Evolutionary conservation across 1,140 invertebrate genomes (phyloP), one percentile per base, ranked within the genome.

Genomic region (Proctacanthus coquilletti): DNA sequence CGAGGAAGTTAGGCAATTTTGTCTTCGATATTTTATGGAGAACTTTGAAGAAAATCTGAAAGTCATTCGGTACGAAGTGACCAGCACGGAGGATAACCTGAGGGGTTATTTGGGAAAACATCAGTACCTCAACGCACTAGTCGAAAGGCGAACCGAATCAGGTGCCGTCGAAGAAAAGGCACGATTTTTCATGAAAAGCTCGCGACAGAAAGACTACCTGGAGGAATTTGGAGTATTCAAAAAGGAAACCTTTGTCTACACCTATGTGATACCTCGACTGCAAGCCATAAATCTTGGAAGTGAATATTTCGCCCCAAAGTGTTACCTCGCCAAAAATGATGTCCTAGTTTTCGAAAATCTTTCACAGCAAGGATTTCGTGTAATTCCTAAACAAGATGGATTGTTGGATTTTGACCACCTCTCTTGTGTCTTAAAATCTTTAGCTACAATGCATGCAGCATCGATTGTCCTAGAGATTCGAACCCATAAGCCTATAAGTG

Each of bases 381-480:
- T 63, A 46, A 53, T 58, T 3, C 41, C 56, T 0, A 51, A 44
- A 17, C 52, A 51, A 0, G 46, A 49, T 38, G 62, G 60, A 17
- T 13, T 68, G 1, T 52, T 72, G 3, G 45, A 60, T n/a, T 58
- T 63, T 36, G 55, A 67, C 8, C 62, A 70, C 37, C 43, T 71
- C 8, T 51, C 55, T n/a, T 60, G 68, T 2, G 59, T 53, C 10
- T 46, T 74, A 1, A 60, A 61, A 40, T 49, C 63, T 0, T 36
- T 75, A 31, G 72, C 72, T 2, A 63, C 51, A 34, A 45, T 73
- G 43, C 72, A 75, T 43, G 67, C 69, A 0, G 60, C 66, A 8
- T 69, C 65, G 2, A 52, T 66, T 5, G 56, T 70, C n/a, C 63
- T 56, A 23, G 71, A 75, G 43, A 51, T 63, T 11, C 50, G 41